Conservation (phyloP, 1,140 invertebrate genomes). For the Drosophila guanche region DNA sequence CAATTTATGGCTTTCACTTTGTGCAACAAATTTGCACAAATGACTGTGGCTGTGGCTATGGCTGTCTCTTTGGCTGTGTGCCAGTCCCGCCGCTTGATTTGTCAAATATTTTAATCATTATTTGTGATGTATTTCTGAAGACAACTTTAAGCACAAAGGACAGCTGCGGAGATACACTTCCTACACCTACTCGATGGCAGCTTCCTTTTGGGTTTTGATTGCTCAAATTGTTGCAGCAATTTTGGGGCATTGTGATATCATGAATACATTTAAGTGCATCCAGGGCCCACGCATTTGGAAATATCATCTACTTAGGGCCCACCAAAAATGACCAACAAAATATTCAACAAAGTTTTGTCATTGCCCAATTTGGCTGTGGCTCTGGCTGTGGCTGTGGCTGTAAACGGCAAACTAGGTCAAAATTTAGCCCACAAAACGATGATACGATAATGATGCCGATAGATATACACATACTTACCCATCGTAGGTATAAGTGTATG, state of each 20-base stretch:
- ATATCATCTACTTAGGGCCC: constrained; percentile 15
- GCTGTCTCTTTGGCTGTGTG: too few species aligned
- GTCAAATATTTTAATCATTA: too few species aligned
- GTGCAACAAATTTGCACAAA: constrained; percentile 37
- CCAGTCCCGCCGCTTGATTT: too few species aligned
- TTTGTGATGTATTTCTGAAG: too few species aligned
- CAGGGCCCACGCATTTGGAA: constrained; percentile 23
- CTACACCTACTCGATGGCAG: too few species aligned
- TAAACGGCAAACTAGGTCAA: constrained; percentile 49
- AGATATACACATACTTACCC: constrained; percentile 19
- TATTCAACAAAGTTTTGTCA: constrained; percentile 36
- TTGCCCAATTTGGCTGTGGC: constrained; percentile 37
- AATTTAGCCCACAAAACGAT: constrained; percentile 50
- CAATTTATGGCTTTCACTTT: constrained; percentile 44
- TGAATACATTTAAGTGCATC: constrained; percentile 17
- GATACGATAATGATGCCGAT: constrained; percentile 40
- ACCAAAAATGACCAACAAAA: constrained; percentile 21
- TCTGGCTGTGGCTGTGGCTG: neutral
- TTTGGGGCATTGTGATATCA: constrained; percentile 11
- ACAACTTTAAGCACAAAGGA: too few species aligned
- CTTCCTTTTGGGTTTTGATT: too few species aligned
- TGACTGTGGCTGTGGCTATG: neutral
- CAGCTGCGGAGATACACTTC: too few species aligned
- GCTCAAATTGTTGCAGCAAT: neutral
- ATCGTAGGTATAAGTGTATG: constrained; percentile 1